Evolutionary conservation across 2,888 invertebrate genomes (phyloP), one percentile per base, ranked within the genome.

Genomic region (Polydrusus cervinus): DNA sequence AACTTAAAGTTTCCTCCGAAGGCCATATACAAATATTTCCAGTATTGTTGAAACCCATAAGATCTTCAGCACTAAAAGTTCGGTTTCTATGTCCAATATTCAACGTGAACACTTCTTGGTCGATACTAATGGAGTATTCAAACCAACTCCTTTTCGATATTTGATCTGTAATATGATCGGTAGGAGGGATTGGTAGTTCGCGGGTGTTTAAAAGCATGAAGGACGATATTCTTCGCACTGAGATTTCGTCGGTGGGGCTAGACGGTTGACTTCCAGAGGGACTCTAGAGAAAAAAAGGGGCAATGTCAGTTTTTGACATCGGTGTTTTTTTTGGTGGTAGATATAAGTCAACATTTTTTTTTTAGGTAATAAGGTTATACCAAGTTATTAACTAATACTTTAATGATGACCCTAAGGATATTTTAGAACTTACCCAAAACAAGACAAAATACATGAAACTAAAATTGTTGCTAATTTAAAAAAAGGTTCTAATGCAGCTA

Each of bases 11-110:
- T 85, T 94, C 93, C 86, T 94, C 94, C 0, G 93, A 94, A 13
- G 94, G 93, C 94, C 94, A 94, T 6, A 94, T 91, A 85, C 93
- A 93, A 8, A 94, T 90, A 85, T 94, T 94, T 55, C 94, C 94
- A 0, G 94, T 94, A 82, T 94, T 94, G 83, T 94, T 94, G 87
- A 93, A 94, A n/a, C 94, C 94, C 89, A 93, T 93, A 60, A 94
- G 87, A 81, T 94, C 93, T 82, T 89, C 90, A 16, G 93, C 92
- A 0, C 93, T 93, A 82, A 93, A 90, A 49, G 88, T 90, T 70
- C 91, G 89, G 73, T 89, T 89, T 64, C 91, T 86, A 79, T 91
- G 90, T 40, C 91, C 90, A 45, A 93, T 89, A 76, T 90, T 89
- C 2, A 92, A 88, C 25, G 85, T 88, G 82, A 88, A 91, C 69